phyloP scores from a whole-genome alignment of 2,888 invertebrate genomes.

The Encarsia formosa region DNA sequence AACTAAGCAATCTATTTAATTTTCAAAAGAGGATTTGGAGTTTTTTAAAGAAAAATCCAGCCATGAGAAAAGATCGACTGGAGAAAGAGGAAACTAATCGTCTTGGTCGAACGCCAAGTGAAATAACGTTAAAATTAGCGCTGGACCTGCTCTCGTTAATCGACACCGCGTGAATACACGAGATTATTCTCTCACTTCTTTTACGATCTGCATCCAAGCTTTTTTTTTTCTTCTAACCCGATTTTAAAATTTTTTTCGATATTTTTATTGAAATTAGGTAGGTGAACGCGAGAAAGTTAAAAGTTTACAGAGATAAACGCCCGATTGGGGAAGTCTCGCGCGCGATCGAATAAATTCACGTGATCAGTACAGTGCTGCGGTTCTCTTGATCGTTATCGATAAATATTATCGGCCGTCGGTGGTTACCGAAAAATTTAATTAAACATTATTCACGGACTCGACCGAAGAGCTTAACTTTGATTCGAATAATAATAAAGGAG shows the following conservation, averaged over 20 bases:
- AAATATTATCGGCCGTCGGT: too few species aligned
- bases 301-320: not conserved
- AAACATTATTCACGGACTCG: too few species aligned
- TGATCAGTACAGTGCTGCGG: not conserved
- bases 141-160: constrained; percentile 35
- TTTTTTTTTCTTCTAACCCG: not conserved
- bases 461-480: too few species aligned
- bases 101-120: constrained; percentile 40
- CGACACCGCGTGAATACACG: constrained; percentile 16
- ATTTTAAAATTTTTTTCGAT: too few species aligned
- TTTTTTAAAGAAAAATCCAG: too few species aligned
- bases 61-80: constrained; percentile 37
- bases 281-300: not conserved
- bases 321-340: not conserved
- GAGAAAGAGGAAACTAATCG: constrained; percentile 30
- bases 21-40: too few species aligned
- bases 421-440: too few species aligned
- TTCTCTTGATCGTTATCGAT: too few species aligned
- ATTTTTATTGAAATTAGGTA: not conserved
- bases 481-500: too few species aligned
- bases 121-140: constrained; percentile 42
- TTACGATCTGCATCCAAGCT: not conserved
- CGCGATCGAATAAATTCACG: not conserved
- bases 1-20: too few species aligned
- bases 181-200: constrained; percentile 2